Base-by-base conservation (phyloP, 1,140 invertebrate genomes). In the Trichonephila inaurata region DNA sequence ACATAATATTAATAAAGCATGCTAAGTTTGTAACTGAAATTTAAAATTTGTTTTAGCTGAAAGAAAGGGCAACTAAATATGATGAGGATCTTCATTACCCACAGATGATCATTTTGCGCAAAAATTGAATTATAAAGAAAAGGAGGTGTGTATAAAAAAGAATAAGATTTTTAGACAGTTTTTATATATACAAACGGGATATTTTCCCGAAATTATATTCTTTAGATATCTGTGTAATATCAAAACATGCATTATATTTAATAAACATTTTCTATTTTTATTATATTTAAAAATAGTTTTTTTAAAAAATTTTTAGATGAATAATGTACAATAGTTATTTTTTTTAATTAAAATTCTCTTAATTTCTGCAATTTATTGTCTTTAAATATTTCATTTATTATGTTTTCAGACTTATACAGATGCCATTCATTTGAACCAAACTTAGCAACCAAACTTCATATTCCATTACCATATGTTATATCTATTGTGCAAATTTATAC, bases 91-190 rank as follows among this genome's bases (percentile, higher is more conserved):
- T 94, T 28, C 94, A 94, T 83, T 94, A 94, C 81, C 94, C 94
- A 33, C 94, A 94, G 87, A 94, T 94, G 94, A 88, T 94, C n/a
- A 94, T 94, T 62, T 85, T 94, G 44, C 21, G 94, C 61, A 94
- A 94, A 91, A 40, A 89, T 87, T 94, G 91, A 64, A 96, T 94
- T 61, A 86, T 72, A 19, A 96, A 94, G 7, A 1, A 69, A 86
- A 92, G 66, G 72, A 92, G 91, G 91, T 69, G 16, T 60, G 61
- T 83, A 24, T 82, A n/a, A 12, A 89, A 10, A 44, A 14, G 24
- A 64, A 21, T 28, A 6, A 16, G 1, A 0, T 18, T 44, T 72
- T 19, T 16, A 33, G 40, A 18, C 14, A 21, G 7, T 77, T 82
- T 12, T 64, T 21, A 14, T 33, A 62, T 28, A 33, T 10, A 51